Evolutionary conservation across 2,797 vertebrate species (phyloP).

Genomic region (Peromyscus attwateri): DNA sequence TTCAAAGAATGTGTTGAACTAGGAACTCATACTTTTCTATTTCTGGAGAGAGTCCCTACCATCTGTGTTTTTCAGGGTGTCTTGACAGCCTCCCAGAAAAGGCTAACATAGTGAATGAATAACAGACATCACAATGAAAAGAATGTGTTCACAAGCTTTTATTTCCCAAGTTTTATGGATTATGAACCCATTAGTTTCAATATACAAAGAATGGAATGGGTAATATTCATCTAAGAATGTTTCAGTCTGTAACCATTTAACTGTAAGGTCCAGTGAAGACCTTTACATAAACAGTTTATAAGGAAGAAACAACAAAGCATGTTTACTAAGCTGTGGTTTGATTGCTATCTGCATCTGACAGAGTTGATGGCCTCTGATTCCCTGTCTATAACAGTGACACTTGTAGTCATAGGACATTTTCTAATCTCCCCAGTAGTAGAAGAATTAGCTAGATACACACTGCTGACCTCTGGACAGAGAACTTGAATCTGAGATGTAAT

Average conservation of each 20-base stretch:
- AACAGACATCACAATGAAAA: background rate
- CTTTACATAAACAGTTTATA: no score
- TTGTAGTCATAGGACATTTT: background rate
- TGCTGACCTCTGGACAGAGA: background rate
- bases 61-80: background rate
- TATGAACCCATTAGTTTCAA: background rate
- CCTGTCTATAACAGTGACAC: background rate
- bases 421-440: background rate
- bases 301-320: background rate
- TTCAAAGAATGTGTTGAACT: background rate
- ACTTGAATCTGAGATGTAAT: background rate
- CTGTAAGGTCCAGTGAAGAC: background rate
- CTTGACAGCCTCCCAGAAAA: background rate
- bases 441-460: background rate
- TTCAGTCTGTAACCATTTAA: background rate
- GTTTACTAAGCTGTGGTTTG: background rate
- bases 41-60: background rate
- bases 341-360: background rate
- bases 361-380: background rate
- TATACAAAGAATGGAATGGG: background rate
- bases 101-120: background rate
- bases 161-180: background rate
- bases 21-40: background rate
- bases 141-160: background rate
- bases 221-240: background rate